Evolutionary conservation across 1,140 invertebrate genomes (phyloP), one percentile per base, ranked within the genome.

Genomic region (Bombus polaris): DNA sequence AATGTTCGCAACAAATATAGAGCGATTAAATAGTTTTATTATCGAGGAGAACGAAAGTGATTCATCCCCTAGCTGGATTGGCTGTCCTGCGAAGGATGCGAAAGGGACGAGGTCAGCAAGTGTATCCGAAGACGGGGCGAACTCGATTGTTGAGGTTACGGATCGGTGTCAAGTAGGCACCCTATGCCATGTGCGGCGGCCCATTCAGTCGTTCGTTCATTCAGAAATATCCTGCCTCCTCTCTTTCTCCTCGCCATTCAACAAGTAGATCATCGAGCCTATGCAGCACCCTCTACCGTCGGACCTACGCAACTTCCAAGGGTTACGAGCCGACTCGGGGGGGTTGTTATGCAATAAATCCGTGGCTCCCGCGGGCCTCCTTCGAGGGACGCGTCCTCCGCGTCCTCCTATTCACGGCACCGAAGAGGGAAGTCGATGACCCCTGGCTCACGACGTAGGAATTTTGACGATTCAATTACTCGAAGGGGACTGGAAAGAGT

Each of bases 261-360:
- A 91, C 90, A 91, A 91, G 90, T 91, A 91, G 90, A 91, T 91
- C 90, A 91, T 91, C 90, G 90, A 91, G 90, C 90, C 90, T 91
- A 91, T 91, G 88, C 90, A 85, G 89, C 90, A 88, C 90, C 90
- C 90, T 88, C 90, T 89, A 87, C 87, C 90, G 90, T 87, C 90
- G 87, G 90, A 91, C 90, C 90, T 91, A 91, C 90, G 90, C 90
- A 91, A 91, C 90, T 88, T 89, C 90, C 90, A 91, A 91, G 90
- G 90, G 90, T 91, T 91, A 89, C 90, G 90, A 86, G 75, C 77
- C 76, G 90, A 87, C 90, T 89, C 84, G 53, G 87, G 86, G 90
- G 90, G 90, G 86, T 91, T 89, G 90, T 91, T 91, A 91, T 85
- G 90, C 85, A 77, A 91, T 91, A 91, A 91, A 91, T 91, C 85